Evolutionary conservation across 2,113 vertebrate species (phyloP), one percentile per base, ranked within the genome.

Genomic region (Cyanoliseus patagonus): DNA sequence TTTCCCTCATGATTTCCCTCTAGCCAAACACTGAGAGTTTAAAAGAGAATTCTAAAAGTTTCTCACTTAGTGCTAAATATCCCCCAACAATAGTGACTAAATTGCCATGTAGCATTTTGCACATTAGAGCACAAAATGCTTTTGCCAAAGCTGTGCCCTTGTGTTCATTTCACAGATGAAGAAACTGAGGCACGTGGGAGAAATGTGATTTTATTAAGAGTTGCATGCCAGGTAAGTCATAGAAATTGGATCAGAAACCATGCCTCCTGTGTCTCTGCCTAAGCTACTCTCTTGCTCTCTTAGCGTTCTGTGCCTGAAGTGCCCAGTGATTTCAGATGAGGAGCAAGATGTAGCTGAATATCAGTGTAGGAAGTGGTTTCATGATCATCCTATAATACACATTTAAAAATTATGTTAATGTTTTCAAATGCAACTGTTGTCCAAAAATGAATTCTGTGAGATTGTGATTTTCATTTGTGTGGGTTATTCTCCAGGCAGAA

Each of bases 401-500:
- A 46, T 83, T 94, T 82, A 9, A 7, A 62, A 93, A 76, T 76
- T 20, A 63, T 61, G 68, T 23, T 89, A 84, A 86, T 86, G 46
- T 90, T 91, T 90, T 90, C 73, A 86, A 79, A 51, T 63, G 85
- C 67, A 95, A 81, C 90, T 78, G 62, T 81, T 94, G 83, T 92
- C 92, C 94, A 94, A 90, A 93, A 90, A 74, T 64, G 66, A 93
- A 67, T 95, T 81, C 76, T 91, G 83, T 93, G 86, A 92, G 73
- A 77, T 90, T 70, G 49, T 85, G 52, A 85, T 96, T 95, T 94
- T 95, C 59, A 9, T 95, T 95, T 95, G 87, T 14, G 88, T 96
- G 88, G 80, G 77, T 93, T 97, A 75, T 94, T 62, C 97, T 97
- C 62, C 97, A 99, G 99, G 99, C 99, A 76, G 99, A 99, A 98